Conservation (phyloP, 1,140 invertebrate species). For the Drosophila pachea region DNA sequence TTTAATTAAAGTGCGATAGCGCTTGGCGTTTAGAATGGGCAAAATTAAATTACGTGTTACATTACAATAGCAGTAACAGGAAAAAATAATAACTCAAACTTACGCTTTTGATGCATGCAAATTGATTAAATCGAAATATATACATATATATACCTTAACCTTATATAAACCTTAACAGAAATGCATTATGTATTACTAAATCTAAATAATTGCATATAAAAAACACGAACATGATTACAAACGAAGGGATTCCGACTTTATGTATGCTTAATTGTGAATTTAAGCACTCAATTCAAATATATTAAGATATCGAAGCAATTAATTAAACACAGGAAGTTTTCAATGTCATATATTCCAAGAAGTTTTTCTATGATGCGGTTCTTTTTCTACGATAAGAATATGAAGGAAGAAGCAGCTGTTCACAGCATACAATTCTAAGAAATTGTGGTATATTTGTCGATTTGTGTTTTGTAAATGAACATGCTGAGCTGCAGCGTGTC, state of each 20-base stretch:
- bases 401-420: conserved; percentile 7
- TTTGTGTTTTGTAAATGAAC: conserved; percentile 42
- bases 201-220: conserved; percentile 50
- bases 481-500: conserved; percentile 15
- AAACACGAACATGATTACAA: conserved; percentile 44
- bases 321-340: conserved; percentile 6
- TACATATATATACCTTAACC: conserved; percentile 36
- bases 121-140: conserved; percentile 50
- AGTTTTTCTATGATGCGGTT: neutral
- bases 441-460: conserved; percentile 31
- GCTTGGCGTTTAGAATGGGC: conserved; percentile 19
- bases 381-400: conserved; percentile 34
- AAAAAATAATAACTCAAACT: conserved; percentile 24
- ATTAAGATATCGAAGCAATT: neutral
- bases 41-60: conserved; percentile 67
- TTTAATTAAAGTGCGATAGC: conserved; percentile 36
- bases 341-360: neutral
- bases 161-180: conserved; percentile 20
- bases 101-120: conserved; percentile 49
- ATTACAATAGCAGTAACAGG: conserved; percentile 48
- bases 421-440: conserved; percentile 34
- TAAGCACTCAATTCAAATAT: neutral
- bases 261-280: neutral
- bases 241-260: too few species aligned
- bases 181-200: neutral